Evolutionary conservation across 2,113 vertebrate genomes (phyloP).

Genomic region (Ptychochromis oligacanthus): DNA sequence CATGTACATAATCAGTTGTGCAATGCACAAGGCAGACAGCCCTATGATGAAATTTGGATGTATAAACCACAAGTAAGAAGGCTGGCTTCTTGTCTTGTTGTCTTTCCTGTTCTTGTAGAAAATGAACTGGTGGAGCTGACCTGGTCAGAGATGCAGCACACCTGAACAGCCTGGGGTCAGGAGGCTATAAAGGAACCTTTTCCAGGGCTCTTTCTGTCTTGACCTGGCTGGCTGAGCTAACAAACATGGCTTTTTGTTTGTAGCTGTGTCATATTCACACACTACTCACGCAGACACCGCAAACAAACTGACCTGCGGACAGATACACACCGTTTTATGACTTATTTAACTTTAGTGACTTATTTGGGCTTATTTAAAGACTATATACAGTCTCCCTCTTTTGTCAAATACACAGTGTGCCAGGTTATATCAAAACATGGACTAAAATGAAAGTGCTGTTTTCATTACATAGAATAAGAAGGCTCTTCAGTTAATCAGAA

Average conservation of each 20-base stretch:
- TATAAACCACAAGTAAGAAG: background rate
- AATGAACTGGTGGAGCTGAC: background rate
- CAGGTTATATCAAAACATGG: background rate
- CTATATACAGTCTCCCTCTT: too few relatives aligned
- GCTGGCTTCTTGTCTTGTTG: background rate
- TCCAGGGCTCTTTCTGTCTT: background rate
- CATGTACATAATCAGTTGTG: background rate
- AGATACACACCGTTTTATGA: background rate
- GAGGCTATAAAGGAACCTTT: background rate
- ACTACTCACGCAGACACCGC: background rate
- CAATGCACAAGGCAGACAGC: background rate
- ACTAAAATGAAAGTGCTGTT: background rate
- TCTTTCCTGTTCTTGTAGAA: background rate
- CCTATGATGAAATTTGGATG: background rate
- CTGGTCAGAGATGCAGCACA: background rate
- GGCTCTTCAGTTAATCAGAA: accelerated
- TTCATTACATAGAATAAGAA: background rate
- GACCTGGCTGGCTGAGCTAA: background rate
- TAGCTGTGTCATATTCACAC: background rate
- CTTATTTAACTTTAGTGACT: background rate
- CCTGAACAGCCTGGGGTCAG: background rate
- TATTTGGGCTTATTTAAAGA: background rate
- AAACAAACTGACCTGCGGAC: background rate
- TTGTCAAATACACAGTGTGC: background rate
- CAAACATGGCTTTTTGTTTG: background rate